Percentiles rank a stretch among this genome's conserved stretches.
Conservation (phyloP, 2,797 vertebrate genomes). For the Anomalospiza imberbis region DNA sequence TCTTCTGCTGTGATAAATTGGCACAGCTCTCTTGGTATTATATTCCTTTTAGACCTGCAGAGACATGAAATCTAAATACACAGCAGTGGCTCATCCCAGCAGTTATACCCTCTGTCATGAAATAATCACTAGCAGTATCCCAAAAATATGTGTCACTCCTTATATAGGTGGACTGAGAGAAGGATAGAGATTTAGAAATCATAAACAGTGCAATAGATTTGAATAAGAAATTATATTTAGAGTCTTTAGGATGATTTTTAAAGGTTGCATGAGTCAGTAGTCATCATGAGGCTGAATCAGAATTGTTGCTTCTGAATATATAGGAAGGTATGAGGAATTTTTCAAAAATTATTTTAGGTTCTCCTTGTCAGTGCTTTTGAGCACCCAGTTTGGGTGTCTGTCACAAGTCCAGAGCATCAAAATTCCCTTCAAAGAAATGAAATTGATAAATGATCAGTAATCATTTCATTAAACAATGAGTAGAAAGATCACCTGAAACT, state of each 20-base stretch:
- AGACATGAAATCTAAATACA: neutral
- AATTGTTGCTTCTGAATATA: neutral
- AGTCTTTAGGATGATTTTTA: neutral
- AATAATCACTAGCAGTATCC: neutral
- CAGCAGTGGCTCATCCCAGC: neutral
- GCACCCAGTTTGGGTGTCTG: neutral
- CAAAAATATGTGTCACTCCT: neutral
- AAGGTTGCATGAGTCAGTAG: neutral
- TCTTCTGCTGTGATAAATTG: neutral
- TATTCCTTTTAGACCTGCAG: neutral
- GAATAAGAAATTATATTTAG: neutral
- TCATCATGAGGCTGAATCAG: neutral
- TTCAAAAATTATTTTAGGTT: neutral
- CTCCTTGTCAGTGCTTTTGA: neutral
- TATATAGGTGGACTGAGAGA: neutral
- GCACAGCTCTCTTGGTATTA: neutral
- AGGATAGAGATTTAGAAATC: neutral
- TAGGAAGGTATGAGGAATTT: neutral
- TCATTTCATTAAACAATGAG: neutral
- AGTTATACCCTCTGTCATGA: neutral
- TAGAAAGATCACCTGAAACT: neutral
- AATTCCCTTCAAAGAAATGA: neutral
- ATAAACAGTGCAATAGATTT: neutral
- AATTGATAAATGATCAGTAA: neutral
- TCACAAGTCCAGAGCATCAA: neutral